Base-by-base conservation (phyloP, 1,140 invertebrate species). In the Drosophila kanapiae region DNA sequence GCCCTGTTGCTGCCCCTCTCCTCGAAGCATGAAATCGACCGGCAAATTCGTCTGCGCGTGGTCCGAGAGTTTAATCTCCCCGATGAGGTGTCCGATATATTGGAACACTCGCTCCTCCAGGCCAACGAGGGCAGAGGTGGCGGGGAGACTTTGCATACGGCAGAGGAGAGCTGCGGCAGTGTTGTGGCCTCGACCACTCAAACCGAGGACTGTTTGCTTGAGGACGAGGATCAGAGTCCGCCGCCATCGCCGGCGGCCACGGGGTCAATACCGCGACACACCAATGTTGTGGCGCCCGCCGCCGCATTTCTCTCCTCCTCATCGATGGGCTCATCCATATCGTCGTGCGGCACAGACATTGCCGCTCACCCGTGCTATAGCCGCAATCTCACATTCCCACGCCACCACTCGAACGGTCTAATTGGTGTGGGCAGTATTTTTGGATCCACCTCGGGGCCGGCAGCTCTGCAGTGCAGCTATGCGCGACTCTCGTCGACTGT, bases 41-140 rank as follows among this genome's bases (percentile, higher is more conserved):
- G 95, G 48, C 95, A 96, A 94, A 95, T 99, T 35, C 95, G 97
- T 48, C 93, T 99, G 64, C 94, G 98, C 7, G 97, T 98, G 2
- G 98, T 99, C 0, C 94, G 98, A 38, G 98, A 99, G 93, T 98
- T 98, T 93, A 98, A 98, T 91, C 94, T 98, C 42, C 98, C 98
- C 0, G 98, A 99, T 93, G 95, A 96, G 9, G 97, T 98, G 11
- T 97, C 97, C 0, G 97, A 98, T 93, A 94, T 98, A 47, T 93
- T 98, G 33, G 96, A 97, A 87, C 93, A 57, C 78, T 93, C 92
- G 10, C 53, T 56, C 43, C 76, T 91, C 4, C 61, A 90, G 33
- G 60, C 74, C 23, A 91, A 76, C 35, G 75, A 80, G 49, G 60
- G 61, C 7, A 13, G 49, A n/a, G 48, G 27, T 1, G 53, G 35